Evolutionary conservation across 2,113 vertebrate species (phyloP), one percentile per base, ranked within the genome.

Genomic region (Chloropsis hardwickii): DNA sequence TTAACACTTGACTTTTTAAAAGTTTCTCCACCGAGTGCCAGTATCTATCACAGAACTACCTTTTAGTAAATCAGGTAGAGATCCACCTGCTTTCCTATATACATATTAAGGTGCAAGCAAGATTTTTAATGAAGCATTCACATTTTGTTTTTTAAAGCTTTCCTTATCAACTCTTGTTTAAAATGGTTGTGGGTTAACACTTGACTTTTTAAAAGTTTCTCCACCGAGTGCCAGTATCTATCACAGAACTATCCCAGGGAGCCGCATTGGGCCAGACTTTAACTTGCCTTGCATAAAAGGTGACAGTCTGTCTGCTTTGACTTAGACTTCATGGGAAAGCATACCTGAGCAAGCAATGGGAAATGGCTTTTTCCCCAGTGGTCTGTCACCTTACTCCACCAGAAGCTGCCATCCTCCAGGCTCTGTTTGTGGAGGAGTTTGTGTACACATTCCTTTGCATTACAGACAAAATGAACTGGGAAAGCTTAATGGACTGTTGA

Each of bases 401-500:
- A 86, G 51, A 79, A 91, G 53, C 19, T 89, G 60, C 60, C 78
- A 64, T n/a, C 44, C 48, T 95, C 27, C 24, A 44, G 21, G 56
- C 40, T 51, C 72, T 86, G 71, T 54, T 86, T 81, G 69, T 66
- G 64, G 80, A 70, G 27, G 65, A 86, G 60, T 74, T 89, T 92
- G 81, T 84, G 65, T 84, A 84, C 44, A 15, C 78, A 74, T 81
- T 81, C 74, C 85, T 91, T 76, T 56, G 56, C 44, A 18, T 31
- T 91, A 28, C 81, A 76, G 78, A 48, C 61, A 95, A 87, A 87
- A 87, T 10, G 57, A 81, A 35, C 69, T 74, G 69, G 50, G 61
- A 71, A 87, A 81, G 37, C 73, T 84, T 96, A 91, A 91, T 67
- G 90, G 73, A 44, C 27, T 92, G 54, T 22, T 88, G 89, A 95